phyloP scores from a whole-genome alignment of 2,797 vertebrate species.

The Sebastes alutus region DNA sequence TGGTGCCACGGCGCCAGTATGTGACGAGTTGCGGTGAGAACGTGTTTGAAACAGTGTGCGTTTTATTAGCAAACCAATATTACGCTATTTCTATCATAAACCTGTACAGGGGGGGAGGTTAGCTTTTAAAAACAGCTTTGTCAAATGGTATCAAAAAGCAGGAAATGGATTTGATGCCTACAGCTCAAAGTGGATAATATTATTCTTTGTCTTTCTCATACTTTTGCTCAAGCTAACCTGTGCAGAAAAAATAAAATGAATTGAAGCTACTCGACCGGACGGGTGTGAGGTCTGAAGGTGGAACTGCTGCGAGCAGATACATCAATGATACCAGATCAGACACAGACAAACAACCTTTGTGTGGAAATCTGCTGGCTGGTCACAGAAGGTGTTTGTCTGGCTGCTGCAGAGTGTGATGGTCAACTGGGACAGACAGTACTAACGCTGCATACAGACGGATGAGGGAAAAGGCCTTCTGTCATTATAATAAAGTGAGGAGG shows the following conservation, averaged over 20 bases:
- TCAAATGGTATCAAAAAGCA: neutral
- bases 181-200: neutral
- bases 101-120: neutral
- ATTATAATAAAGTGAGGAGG: neutral
- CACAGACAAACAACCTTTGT: slow-evolving; percentile 10
- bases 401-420: slow-evolving; percentile 1
- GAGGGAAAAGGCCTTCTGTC: neutral
- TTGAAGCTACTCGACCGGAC: neutral
- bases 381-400: neutral
- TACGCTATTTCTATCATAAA: neutral
- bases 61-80: neutral
- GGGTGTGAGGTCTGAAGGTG: neutral
- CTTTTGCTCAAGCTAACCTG: neutral
- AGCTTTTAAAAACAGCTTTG: neutral
- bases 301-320: neutral
- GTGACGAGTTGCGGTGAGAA: too few species aligned
- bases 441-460: neutral
- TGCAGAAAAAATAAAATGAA: neutral
- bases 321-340: neutral
- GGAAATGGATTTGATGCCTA: neutral
- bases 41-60: too few species aligned
- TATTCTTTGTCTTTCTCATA: neutral
- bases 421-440: neutral
- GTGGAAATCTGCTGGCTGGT: slow-evolving; percentile 3
- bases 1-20: too few species aligned